Base-by-base conservation (phyloP, 2,113 vertebrate species). In the Anseranas semipalmata region DNA sequence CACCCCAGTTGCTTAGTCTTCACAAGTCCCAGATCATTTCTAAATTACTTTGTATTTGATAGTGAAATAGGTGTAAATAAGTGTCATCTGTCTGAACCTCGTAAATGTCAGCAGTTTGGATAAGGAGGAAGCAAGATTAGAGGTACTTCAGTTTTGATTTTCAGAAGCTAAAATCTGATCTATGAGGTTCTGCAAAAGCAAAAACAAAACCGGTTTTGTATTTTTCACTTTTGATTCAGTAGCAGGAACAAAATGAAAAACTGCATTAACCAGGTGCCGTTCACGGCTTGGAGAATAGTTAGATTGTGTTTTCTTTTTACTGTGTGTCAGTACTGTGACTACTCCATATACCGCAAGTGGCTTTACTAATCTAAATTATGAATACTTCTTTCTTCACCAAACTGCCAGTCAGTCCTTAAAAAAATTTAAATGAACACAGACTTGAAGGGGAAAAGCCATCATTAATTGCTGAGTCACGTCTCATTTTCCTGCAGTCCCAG, bases 281-380 rank as follows among this genome's bases (percentile, higher is more conserved):
- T 72, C 4, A 4, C 52, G 33, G 7, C 10, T 56, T 78, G 32
- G 46, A 60, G 18, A 85, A 84, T 6, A 52, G 7, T 41, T 60
- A 65, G 20, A 27, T 2, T 62, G 16, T 60, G 41, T 18, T 41
- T 6, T 24, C 10, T 50, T 87, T 75, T 10, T 41, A 28, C 28
- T 32, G 8, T 46, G 7, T 52, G 0, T 67, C 32, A 16, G 28
- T 81, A 33, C 55, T 35, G 10, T 55, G 28, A 71, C 9, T 81
- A 12, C 81, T 84, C 43, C 7, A 15, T 7, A 0, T 93, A 24
- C 12, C 3, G 0, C 55, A 71, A 65, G 21, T 19, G 7, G 9
- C 24, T 1, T 76, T 78, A 73, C 4, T 82, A 7, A 33, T 63
- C 21, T 43, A n/a, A 91, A 92, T 78, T 94, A 11, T 15, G 6